Evolutionary conservation across 1,140 invertebrate genomes (phyloP), one percentile per base, ranked within the genome.

Genomic region (Hylyphantes graminicola): DNA sequence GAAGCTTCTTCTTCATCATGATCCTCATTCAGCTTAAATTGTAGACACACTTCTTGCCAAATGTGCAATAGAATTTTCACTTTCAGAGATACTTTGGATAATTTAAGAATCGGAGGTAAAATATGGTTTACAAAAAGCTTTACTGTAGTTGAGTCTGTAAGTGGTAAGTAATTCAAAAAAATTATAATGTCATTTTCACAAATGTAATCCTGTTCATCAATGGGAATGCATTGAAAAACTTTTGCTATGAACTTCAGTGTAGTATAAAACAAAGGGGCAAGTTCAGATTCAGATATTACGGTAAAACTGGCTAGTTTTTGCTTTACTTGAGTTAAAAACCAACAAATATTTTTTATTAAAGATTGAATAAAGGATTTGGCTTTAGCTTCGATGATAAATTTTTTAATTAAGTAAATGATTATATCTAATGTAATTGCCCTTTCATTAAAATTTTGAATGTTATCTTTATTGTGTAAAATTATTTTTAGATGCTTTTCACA

Each of bases 111-210:
- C 3, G 35, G 13, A 55, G 76, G 76, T 8, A 78, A 21, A 78
- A 78, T 67, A 55, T 65, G 12, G 12, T 51, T 67, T 9, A 65
- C 48, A 65, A 78, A 78, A n/a, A 65, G 35, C n/a, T 78, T 78
- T 7, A 78, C 13, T 35, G 63, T 78, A 8, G n/a, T 7, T 8
- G 21, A 5, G n/a, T 78, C 76, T 19, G 63, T n/a, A 78, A 78
- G 67, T 12, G 63, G 63, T 54, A 78, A 67, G 55, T 8, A 12
- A n/a, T 35, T 53, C 13, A 78, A 15, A 35, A 78, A 15, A 19
- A 35, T 21, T 9, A 74, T 13, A 55, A 64, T 67, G 21, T 57
- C 19, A 65, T 13, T 17, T 53, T 78, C 76, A 19, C 50, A 21
- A 54, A 65, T 50, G 15, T 65, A 64, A 12, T 64, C 51, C 3